Percentiles rank a stretch among this genome's conserved stretches.
phyloP scores from a whole-genome alignment of 1,140 invertebrate genomes.

The Gonatopus flavifemur region DNA sequence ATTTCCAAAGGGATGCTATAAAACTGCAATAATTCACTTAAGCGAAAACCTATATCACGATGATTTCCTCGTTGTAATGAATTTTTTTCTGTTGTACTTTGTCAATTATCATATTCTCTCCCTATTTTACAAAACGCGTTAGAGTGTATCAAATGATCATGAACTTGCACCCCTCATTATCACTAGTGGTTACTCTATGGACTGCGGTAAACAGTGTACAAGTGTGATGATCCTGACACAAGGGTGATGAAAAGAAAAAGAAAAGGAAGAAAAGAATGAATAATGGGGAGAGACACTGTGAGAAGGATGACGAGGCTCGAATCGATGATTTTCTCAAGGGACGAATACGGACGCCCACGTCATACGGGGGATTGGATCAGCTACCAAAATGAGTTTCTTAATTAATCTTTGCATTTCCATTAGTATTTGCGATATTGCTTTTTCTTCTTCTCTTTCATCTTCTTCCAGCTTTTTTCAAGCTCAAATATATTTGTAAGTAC shows the following conservation, averaged over 20 bases:
- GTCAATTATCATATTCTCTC: neutral
- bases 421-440: slow-evolving; percentile 45
- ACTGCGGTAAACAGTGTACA: slow-evolving; percentile 10
- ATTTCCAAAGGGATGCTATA: too few species aligned
- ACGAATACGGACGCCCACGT: slow-evolving; percentile 32
- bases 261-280: slow-evolving; percentile 3
- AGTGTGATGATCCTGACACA: slow-evolving; percentile 22
- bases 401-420: slow-evolving; percentile 52
- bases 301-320: slow-evolving; percentile 28
- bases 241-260: slow-evolving; percentile 3
- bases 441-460: slow-evolving; percentile 17
- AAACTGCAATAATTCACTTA: too few species aligned
- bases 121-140: too few species aligned
- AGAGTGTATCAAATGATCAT: too few species aligned
- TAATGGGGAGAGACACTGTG: slow-evolving; percentile 1
- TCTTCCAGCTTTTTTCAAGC: too few species aligned
- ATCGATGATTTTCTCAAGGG: slow-evolving; percentile 40
- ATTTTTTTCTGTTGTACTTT: too few species aligned
- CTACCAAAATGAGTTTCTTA: slow-evolving; percentile 44
- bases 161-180: slow-evolving; percentile 17
- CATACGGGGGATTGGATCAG: slow-evolving; percentile 12
- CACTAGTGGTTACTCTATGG: slow-evolving; percentile 6
- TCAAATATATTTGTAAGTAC: too few species aligned
- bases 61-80: too few species aligned
- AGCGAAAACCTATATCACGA: too few species aligned